A percentile compares a stretch with the other conserved stretches of the same genome.
phyloP scores from a whole-genome alignment of 2,888 invertebrate genomes.

The Drosophila sordidula region DNA sequence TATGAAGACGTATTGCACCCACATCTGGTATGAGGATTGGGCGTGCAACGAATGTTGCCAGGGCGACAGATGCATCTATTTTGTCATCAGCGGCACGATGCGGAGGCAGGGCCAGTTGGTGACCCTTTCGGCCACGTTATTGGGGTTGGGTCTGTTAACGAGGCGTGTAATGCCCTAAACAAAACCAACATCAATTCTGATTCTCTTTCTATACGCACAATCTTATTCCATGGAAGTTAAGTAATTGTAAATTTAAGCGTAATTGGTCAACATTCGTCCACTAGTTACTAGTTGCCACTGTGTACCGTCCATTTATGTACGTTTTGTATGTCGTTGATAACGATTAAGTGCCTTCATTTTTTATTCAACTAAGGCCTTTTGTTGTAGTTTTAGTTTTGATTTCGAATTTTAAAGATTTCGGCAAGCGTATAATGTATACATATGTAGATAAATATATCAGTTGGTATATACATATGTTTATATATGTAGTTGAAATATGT shows the following conservation, averaged over 20 bases:
- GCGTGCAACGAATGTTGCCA: slow-evolving; percentile 97
- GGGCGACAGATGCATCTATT: slow-evolving; percentile 98
- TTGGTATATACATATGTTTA: too few species aligned
- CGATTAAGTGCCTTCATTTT: slow-evolving; percentile 56
- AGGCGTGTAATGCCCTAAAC: slow-evolving; percentile 16
- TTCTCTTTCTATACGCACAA: slow-evolving; percentile 7
- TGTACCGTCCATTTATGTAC: slow-evolving; percentile 42
- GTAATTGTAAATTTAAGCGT: slow-evolving; percentile 19
- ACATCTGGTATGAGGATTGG: slow-evolving; percentile 99
- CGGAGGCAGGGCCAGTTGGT: slow-evolving; percentile 2
- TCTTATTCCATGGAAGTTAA: slow-evolving; percentile 34
- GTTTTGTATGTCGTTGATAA: slow-evolving; percentile 17
- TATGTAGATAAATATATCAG: too few species aligned
- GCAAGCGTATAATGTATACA: too few species aligned
- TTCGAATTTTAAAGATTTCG: neutral
- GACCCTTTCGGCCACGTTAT: slow-evolving; percentile 10
- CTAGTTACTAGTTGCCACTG: slow-evolving; percentile 31
- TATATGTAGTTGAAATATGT: too few species aligned
- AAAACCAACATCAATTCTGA: slow-evolving; percentile 11
- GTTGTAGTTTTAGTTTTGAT: slow-evolving; percentile 1
- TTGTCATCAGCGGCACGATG: slow-evolving; percentile 87
- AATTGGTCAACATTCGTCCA: slow-evolving; percentile 23
- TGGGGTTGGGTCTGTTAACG: slow-evolving; percentile 31
- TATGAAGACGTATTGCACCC: slow-evolving; percentile 91
- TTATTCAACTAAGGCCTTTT: neutral